Base-by-base conservation (phyloP, 92 coral and sea anemone genomes). In the Epizoanthus scotinus region DNA sequence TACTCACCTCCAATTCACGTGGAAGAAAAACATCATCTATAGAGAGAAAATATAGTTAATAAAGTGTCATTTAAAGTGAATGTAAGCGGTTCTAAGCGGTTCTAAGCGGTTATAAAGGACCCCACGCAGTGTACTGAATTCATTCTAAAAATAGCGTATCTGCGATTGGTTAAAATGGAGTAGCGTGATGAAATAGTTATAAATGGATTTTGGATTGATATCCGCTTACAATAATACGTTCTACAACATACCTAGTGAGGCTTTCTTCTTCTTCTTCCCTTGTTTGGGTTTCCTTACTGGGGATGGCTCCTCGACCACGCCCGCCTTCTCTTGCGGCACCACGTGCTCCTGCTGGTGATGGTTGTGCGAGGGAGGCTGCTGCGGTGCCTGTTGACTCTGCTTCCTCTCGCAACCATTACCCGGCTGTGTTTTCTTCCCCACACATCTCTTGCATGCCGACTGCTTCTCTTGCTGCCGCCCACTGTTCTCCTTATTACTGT, bases 201-300 rank as follows among this genome's bases (percentile, higher is more conserved):
- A n/a, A n/a, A n/a, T n/a, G n/a, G n/a, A n/a, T n/a, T n/a, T n/a
- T n/a, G n/a, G n/a, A n/a, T n/a, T n/a, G n/a, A n/a, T n/a, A n/a
- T n/a, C n/a, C n/a, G n/a, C n/a, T 34, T 34, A 34, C 5, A 34
- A 34, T 34, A 34, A 34, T 34, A 34, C 36, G 36, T 31, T 1
- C 4, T 31, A 1, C 36, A 4, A 44, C 52, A 34, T 49, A 75
- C 81, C 81, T 9, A 75, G 47, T 21, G 81, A 75, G 2, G 57
- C 31, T 59, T 75, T 75, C 66, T 73, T 73, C 81, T 75, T 75
- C 42, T 75, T 75, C 67, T 75, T 75, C 24, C 67, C 67, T 27
- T 75, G 81, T 59, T 59, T 58, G 18, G 50, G 40, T 25, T 75
- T 75, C 38, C 22, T 75, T 56, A 55, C 67, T 34, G 68, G 36